Evolutionary conservation across 2,797 vertebrate species (phyloP).

Genomic region (Microchirus variegatus): DNA sequence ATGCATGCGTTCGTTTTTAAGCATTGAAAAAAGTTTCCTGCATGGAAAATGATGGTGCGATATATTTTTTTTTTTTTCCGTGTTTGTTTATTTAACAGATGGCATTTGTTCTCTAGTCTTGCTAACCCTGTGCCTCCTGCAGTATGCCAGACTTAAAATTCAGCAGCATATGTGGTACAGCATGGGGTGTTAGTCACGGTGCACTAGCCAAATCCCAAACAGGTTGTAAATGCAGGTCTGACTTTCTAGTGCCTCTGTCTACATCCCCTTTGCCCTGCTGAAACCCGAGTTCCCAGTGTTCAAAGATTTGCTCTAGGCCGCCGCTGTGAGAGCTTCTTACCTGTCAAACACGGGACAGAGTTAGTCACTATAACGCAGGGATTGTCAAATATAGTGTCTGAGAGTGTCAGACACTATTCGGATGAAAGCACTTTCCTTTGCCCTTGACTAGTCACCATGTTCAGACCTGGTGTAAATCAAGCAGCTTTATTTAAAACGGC

Average conservation of each 20-base stretch:
- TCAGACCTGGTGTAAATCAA: conserved; percentile 30
- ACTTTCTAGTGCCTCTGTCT: conserved; percentile 76
- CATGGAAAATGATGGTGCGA: conserved; percentile 48
- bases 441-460: conserved; percentile 25
- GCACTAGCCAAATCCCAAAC: conserved; percentile 84
- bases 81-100: conserved; percentile 85
- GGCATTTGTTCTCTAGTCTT: conserved; percentile 80
- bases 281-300: conserved; percentile 68
- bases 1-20: conserved; percentile 61
- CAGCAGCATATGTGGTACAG: conserved; percentile 84
- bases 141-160: conserved; percentile 82
- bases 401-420: conserved; percentile 41
- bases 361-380: conserved; percentile 68
- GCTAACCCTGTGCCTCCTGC: conserved; percentile 72
- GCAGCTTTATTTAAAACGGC: conserved; percentile 35
- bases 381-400: conserved; percentile 52
- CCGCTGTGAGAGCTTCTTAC: conserved; percentile 64
- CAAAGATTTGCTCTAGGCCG: conserved; percentile 73
- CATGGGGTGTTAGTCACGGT: conserved; percentile 85
- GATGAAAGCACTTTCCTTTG: conserved; percentile 42
- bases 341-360: conserved; percentile 70
- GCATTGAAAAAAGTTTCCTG: conserved; percentile 67
- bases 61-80: conserved; percentile 40
- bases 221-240: conserved; percentile 85
- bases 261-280: conserved; percentile 67